Percentiles rank a stretch among this genome's conserved stretches.
These are phyloP conservation scores for Drosophila buzzatii DNA, from an alignment of 2,888 invertebrate genomes.

Conservation along the genomic window DNA sequence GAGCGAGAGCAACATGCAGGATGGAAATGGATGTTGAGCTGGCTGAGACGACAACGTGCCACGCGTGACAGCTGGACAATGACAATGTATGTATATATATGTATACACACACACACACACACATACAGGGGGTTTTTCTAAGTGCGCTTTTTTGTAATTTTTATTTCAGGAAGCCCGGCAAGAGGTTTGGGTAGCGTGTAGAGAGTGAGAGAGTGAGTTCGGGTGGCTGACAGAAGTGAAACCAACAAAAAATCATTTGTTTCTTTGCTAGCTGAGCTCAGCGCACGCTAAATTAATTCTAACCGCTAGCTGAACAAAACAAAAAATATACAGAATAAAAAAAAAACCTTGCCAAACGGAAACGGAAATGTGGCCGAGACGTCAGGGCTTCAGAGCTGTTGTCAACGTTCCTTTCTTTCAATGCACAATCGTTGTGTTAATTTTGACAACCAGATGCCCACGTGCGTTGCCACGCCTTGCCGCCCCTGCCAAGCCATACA, in stretches of 20 bases:
- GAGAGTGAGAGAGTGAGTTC: neutral
- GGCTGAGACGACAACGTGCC: constrained; percentile 56
- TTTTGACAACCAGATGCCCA: constrained; percentile 78
- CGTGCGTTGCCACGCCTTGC: constrained; percentile 49
- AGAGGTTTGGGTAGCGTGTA: constrained; percentile 4
- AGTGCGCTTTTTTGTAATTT: constrained; percentile 60
- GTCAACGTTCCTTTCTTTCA: constrained; percentile 57
- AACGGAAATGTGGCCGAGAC: constrained; percentile 78
- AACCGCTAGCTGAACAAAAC: constrained; percentile 69
- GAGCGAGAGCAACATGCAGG: constrained; percentile 39
- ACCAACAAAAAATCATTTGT: constrained; percentile 64
- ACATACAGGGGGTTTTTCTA: constrained; percentile 37
- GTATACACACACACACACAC: neutral
- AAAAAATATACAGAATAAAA: neutral
- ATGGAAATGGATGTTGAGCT: constrained; percentile 44
- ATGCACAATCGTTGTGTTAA: constrained; percentile 75
- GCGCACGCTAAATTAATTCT: constrained; percentile 78
- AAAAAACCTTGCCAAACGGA: constrained; percentile 66
- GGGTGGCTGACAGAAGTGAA: constrained; percentile 7
- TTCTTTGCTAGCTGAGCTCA: constrained; percentile 78
- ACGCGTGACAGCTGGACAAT: constrained; percentile 80
- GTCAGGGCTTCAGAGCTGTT: constrained; percentile 57
- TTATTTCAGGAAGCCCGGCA: constrained; percentile 61
- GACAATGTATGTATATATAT: constrained; percentile 53
- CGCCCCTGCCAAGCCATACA: constrained; percentile 3